These are phyloP conservation scores for Sander vitreus DNA, from an alignment of 2,113 vertebrate species.

Conservation along the genomic window DNA sequence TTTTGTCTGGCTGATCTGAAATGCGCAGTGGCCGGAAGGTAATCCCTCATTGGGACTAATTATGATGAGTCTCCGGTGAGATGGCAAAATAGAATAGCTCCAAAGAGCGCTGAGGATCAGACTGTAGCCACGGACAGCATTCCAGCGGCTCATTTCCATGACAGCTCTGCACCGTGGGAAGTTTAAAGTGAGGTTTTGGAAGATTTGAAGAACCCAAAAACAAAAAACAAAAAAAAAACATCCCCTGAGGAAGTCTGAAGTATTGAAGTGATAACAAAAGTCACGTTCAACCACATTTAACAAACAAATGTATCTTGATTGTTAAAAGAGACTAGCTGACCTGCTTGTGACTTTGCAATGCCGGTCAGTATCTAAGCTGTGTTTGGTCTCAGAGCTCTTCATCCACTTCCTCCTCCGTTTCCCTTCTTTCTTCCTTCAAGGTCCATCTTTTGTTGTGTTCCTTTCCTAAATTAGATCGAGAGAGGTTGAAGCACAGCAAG, in stretches of 20 bases:
- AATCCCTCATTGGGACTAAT: slow-evolving; percentile 79
- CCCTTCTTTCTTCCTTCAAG: slow-evolving; percentile 39
- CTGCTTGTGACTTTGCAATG: slow-evolving; percentile 1
- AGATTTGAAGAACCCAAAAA: slow-evolving; percentile 10
- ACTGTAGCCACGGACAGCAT: slow-evolving; percentile 27
- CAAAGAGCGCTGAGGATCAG: slow-evolving; percentile 30
- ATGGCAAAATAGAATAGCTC: slow-evolving; percentile 63
- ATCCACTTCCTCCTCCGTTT: slow-evolving; percentile 45
- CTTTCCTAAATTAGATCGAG: slow-evolving; percentile 39
- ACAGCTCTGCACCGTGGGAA: slow-evolving; percentile 17
- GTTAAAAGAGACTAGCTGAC: not conserved
- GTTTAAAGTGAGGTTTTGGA: slow-evolving; percentile 7
- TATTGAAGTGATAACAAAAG: slow-evolving; percentile 6
- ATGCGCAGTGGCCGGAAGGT: slow-evolving; percentile 71
- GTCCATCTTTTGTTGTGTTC: slow-evolving; percentile 21
- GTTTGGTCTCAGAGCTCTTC: slow-evolving; percentile 38
- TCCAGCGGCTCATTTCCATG: slow-evolving; percentile 20
- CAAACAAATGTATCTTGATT: not conserved
- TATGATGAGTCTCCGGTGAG: slow-evolving; percentile 66
- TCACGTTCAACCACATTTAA: not conserved
- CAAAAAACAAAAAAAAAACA: slow-evolving; percentile 13
- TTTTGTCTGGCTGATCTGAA: slow-evolving; percentile 50
- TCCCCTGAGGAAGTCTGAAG: not conserved
- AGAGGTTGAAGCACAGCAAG: not conserved
- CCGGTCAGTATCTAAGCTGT: not conserved